Conservation (phyloP, 2,113 vertebrate genomes). For the Fulmarus glacialis region DNA sequence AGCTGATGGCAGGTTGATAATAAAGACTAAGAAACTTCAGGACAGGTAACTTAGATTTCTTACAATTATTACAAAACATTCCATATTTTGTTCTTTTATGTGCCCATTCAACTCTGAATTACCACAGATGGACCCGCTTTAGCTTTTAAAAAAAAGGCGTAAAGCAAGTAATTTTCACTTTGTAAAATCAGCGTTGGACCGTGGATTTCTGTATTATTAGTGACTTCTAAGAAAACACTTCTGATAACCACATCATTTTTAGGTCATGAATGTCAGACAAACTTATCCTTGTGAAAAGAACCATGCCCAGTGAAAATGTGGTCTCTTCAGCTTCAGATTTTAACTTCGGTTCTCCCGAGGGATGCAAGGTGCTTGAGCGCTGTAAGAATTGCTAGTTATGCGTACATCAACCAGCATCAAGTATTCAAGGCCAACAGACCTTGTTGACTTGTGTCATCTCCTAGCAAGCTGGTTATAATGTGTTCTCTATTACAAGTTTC, state of each 20-base stretch:
- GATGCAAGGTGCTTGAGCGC: not conserved
- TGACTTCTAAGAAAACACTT: not conserved
- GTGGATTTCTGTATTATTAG: not conserved
- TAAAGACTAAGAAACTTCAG: not conserved
- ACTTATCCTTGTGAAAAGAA: not conserved
- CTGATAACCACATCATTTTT: not conserved
- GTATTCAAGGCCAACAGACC: not conserved
- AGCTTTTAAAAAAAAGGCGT: not conserved
- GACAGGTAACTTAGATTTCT: not conserved
- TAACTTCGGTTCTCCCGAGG: not conserved
- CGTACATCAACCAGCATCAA: not conserved
- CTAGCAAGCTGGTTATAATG: not conserved
- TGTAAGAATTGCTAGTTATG: not conserved
- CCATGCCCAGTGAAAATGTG: not conserved
- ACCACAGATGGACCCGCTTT: not conserved
- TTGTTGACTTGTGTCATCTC: not conserved
- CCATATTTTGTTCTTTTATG: not conserved
- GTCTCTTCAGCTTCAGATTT: not conserved
- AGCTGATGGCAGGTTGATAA: not conserved
- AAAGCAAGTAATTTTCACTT: not conserved
- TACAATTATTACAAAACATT: not conserved
- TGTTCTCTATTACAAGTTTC: not conserved
- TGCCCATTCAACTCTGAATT: not conserved
- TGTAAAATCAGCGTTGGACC: not conserved
- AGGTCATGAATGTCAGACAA: not conserved